These are phyloP conservation scores for Polypedilum pembai DNA, from an alignment of 1,140 invertebrate genomes.

Conservation along the genomic window DNA sequence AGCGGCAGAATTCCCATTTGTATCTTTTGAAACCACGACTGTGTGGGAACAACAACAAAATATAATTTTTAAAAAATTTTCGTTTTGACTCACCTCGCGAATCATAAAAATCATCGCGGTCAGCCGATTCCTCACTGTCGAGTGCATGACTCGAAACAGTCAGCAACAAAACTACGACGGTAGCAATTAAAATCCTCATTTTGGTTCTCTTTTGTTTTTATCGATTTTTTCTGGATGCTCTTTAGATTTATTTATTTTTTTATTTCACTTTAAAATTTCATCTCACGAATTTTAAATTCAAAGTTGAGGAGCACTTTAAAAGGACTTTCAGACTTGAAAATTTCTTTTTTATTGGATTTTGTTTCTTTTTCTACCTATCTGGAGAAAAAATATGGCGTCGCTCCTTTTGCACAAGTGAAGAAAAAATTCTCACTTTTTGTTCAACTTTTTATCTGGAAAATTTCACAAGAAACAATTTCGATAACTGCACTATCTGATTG, in stretches of 20 bases:
- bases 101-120: constrained; percentile 14
- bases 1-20: no score
- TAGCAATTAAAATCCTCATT: background rate
- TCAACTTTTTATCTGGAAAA: background rate
- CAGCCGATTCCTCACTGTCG: background rate
- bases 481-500: no score
- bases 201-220: background rate
- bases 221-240: background rate
- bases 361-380: background rate
- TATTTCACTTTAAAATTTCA: background rate
- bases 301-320: background rate
- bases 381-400: constrained; percentile 8
- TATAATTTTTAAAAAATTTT: no score
- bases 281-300: background rate
- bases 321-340: background rate
- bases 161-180: background rate
- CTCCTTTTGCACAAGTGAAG: background rate
- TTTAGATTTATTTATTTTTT: background rate
- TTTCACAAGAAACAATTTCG: no score
- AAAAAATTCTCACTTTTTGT: background rate
- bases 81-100: constrained; percentile 4
- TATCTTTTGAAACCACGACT: no score
- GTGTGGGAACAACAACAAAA: no score
- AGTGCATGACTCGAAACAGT: background rate
- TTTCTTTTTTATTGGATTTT: background rate